These are phyloP conservation scores for Gallinago jamesoni DNA, from an alignment of 2,113 vertebrate genomes.

Conservation along the genomic window DNA sequence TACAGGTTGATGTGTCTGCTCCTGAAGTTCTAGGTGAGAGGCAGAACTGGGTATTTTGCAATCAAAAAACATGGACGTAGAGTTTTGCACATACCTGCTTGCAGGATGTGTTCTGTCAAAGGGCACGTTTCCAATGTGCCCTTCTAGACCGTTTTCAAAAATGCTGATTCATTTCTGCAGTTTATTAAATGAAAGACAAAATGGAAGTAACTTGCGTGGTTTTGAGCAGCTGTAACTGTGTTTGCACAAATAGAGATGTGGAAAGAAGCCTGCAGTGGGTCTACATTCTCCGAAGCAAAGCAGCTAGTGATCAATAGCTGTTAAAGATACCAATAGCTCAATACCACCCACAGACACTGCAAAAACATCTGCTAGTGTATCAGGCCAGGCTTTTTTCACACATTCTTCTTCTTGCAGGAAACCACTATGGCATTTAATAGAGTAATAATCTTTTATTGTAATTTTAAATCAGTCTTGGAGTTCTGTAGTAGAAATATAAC, in stretches of 20 bases:
- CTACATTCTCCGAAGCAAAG: background rate
- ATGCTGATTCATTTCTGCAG: background rate
- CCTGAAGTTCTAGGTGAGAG: background rate
- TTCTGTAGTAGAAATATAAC: background rate
- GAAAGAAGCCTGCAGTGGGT: background rate
- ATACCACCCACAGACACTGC: background rate
- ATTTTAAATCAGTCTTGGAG: constrained; percentile 8
- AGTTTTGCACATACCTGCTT: background rate
- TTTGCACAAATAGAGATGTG: background rate
- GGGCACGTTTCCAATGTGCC: background rate
- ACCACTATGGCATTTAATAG: background rate
- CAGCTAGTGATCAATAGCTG: constrained; percentile 35
- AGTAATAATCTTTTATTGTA: background rate
- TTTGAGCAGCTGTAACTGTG: background rate
- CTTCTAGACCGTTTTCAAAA: background rate
- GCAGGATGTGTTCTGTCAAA: background rate
- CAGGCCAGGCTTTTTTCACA: background rate
- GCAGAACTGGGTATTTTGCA: background rate
- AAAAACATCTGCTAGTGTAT: background rate
- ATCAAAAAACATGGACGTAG: background rate
- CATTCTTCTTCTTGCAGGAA: background rate
- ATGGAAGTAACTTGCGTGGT: background rate
- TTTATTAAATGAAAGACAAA: background rate
- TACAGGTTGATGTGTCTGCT: background rate
- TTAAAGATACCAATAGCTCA: background rate